These are phyloP conservation scores for Dynastes tityus DNA, from an alignment of 2,888 invertebrate species.

Conservation along the genomic window DNA sequence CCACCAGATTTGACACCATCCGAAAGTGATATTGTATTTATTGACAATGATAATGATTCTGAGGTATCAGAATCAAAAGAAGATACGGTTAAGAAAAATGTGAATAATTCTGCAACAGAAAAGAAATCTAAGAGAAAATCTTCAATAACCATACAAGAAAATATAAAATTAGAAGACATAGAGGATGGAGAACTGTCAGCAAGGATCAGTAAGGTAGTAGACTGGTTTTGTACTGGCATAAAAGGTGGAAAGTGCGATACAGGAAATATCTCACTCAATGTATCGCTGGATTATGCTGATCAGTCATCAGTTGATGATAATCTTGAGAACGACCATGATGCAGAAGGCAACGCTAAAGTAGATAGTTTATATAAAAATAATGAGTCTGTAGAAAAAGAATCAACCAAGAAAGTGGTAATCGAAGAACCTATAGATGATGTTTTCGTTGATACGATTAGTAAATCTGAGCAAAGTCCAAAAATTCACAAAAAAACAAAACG, in stretches of 20 bases:
- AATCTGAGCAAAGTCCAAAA: background rate
- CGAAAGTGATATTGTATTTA: slow-evolving; percentile 16
- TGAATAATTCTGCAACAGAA: background rate
- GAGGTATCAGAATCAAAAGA: slow-evolving; percentile 22
- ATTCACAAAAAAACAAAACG: background rate
- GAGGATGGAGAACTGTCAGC: slow-evolving; percentile 60
- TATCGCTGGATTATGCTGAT: slow-evolving; percentile 56
- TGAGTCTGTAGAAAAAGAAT: background rate
- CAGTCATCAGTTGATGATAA: slow-evolving; percentile 21
- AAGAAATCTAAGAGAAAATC: slow-evolving; percentile 55
- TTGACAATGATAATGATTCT: slow-evolving; percentile 28
- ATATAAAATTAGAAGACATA: slow-evolving; percentile 61
- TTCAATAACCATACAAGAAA: slow-evolving; percentile 65
- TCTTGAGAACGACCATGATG: slow-evolving; percentile 7
- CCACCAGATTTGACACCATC: slow-evolving; percentile 27
- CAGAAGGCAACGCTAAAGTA: background rate
- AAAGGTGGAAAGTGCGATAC: slow-evolving; percentile 58
- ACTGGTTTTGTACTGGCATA: slow-evolving; percentile 61
- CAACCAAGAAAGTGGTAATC: background rate
- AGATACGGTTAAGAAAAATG: background rate
- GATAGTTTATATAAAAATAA: slow-evolving; percentile 17
- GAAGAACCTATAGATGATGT: slow-evolving; percentile 7
- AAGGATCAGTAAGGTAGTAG: slow-evolving; percentile 62
- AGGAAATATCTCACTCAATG: slow-evolving; percentile 63
- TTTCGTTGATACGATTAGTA: background rate